These are phyloP conservation scores for Oligia strigilis DNA, from an alignment of 2,888 invertebrate species.

Conservation along the genomic window DNA sequence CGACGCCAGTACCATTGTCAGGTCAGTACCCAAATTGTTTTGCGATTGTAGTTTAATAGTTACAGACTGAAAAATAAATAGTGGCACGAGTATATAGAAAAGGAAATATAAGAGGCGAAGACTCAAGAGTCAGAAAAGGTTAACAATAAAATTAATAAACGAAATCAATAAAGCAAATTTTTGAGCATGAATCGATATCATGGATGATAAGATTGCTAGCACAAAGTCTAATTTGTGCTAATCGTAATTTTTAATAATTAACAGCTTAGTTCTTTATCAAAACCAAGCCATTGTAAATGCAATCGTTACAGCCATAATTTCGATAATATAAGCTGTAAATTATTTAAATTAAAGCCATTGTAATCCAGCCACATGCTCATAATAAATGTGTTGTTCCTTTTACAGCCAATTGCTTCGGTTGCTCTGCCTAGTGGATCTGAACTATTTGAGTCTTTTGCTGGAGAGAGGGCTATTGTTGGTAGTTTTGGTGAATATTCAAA, in stretches of 20 bases:
- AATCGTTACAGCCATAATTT: background rate
- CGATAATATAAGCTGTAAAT: background rate
- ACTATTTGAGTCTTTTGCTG: slow-evolving; percentile 65
- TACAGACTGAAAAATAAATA: background rate
- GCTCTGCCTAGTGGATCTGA: slow-evolving; percentile 70
- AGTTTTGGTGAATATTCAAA: no score
- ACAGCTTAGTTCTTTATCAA: background rate
- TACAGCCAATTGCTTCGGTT: slow-evolving; percentile 71
- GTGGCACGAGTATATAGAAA: background rate
- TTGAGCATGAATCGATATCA: background rate
- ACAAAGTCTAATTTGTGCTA: background rate
- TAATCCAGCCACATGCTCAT: background rate
- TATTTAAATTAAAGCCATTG: no score
- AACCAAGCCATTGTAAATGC: no score
- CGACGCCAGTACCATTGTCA: slow-evolving; percentile 65
- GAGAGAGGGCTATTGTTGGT: no score
- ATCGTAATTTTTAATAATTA: background rate
- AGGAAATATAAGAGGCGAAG: background rate
- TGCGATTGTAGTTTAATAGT: background rate
- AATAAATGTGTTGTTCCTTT: slow-evolving; percentile 12
- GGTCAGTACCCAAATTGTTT: slow-evolving; percentile 61
- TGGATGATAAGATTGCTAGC: background rate
- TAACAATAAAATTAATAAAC: background rate
- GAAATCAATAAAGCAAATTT: background rate
- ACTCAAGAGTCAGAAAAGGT: background rate